Conservation (phyloP, 2,113 vertebrate genomes). For the Channa maculata region DNA sequence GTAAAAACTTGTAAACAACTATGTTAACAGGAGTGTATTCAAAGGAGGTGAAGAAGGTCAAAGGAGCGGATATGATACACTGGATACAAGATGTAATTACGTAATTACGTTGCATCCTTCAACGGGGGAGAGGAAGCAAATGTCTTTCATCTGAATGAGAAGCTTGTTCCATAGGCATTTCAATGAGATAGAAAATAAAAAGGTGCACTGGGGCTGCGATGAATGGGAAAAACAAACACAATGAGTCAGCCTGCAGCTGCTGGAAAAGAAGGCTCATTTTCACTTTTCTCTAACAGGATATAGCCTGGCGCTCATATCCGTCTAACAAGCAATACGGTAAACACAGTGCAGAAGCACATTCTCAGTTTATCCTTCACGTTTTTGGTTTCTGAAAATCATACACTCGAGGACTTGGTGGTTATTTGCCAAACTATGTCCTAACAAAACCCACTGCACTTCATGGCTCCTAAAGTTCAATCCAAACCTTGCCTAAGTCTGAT, state of each 20-base stretch:
- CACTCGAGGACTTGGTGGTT: no score
- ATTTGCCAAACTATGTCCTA: no score
- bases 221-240: background rate
- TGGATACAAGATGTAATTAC: background rate
- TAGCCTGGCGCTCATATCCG: background rate
- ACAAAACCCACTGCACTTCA: background rate
- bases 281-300: background rate
- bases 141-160: background rate
- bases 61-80: conserved; percentile 1
- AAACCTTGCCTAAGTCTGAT: no score
- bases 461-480: background rate
- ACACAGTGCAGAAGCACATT: no score
- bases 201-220: background rate
- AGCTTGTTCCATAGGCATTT: background rate
- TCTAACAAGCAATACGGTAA: background rate
- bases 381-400: no score
- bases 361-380: no score
- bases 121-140: background rate
- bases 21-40: background rate
- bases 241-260: conserved; percentile 39
- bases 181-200: background rate
- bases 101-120: background rate
- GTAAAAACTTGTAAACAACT: background rate
- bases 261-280: conserved; percentile 2
- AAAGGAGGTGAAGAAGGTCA: background rate